Evolutionary conservation across 2,113 vertebrate genomes (phyloP).

Genomic region (Labrus mixtus): DNA sequence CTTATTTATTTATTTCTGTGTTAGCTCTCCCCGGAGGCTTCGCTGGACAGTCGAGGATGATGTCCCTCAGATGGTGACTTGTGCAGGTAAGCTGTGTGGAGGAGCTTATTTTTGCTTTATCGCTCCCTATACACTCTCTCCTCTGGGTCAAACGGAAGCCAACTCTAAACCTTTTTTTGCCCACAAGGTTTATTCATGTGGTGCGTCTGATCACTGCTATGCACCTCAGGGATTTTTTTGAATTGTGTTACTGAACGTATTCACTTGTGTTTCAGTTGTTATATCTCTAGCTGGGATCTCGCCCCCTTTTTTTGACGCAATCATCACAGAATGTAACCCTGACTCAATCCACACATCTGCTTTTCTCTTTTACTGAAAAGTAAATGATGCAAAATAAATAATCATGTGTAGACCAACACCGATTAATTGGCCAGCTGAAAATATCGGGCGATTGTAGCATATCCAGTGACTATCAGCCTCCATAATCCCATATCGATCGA

Average conservation of each 20-base stretch:
- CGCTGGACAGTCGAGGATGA: constrained; percentile 60
- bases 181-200: constrained; percentile 8
- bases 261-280: constrained; percentile 24
- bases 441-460: too few species aligned
- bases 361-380: neutral
- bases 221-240: constrained; percentile 9
- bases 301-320: neutral
- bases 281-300: neutral
- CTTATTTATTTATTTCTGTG: constrained; percentile 11
- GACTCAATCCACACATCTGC: neutral
- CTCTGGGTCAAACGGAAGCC: neutral
- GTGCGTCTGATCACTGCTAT: constrained; percentile 32
- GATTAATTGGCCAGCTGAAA: too few species aligned
- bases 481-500: too few species aligned
- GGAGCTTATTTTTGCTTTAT: neutral
- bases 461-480: too few species aligned
- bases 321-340: neutral
- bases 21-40: constrained; percentile 53
- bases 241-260: constrained; percentile 21
- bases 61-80: constrained; percentile 62
- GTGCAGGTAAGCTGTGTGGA: constrained; percentile 51
- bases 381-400: constrained; percentile 17
- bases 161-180: constrained; percentile 26
- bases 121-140: neutral
- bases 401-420: too few species aligned